A percentile compares a stretch with the other conserved stretches of the same genome.
These are phyloP conservation scores for Gnatocerus cornutus DNA, from an alignment of 2,888 invertebrate genomes.

Conservation along the genomic window DNA sequence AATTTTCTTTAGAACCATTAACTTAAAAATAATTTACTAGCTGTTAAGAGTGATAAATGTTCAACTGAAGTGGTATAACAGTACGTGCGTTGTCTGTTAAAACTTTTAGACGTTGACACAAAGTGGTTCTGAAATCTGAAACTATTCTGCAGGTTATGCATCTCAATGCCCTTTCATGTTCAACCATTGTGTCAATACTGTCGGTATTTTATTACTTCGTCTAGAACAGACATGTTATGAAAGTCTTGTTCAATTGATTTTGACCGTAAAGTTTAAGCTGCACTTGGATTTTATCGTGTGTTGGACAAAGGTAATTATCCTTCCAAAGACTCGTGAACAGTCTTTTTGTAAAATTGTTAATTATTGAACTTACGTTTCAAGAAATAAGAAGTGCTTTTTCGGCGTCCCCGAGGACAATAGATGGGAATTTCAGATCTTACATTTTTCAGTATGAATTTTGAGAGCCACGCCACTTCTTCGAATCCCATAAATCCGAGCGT, in stretches of 20 bases:
- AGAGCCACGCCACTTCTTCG: no score
- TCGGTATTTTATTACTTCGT: constrained; percentile 16
- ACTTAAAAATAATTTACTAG: constrained; percentile 33
- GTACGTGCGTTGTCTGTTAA: constrained; percentile 36
- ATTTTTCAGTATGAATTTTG: no score
- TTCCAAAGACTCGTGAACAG: not conserved
- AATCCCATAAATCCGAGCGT: no score
- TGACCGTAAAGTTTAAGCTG: not conserved
- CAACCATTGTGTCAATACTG: constrained; percentile 16
- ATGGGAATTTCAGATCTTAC: no score
- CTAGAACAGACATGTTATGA: constrained; percentile 15
- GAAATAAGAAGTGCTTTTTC: no score
- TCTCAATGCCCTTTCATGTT: constrained; percentile 16
- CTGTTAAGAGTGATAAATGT: constrained; percentile 37
- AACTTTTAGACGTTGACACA: constrained; percentile 19
- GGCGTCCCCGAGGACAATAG: no score
- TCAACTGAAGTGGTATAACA: not conserved
- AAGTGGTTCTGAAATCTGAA: constrained; percentile 20
- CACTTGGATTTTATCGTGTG: not conserved
- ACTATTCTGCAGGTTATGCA: constrained; percentile 34
- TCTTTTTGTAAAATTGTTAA: no score
- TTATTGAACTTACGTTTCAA: no score
- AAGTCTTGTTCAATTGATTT: constrained; percentile 16
- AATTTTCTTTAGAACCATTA: constrained; percentile 22
- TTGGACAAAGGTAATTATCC: not conserved